Percentiles rank a stretch among this genome's conserved stretches.
Evolutionary conservation across 1,140 invertebrate species (phyloP).

Genomic region (Drosophila sproati): DNA sequence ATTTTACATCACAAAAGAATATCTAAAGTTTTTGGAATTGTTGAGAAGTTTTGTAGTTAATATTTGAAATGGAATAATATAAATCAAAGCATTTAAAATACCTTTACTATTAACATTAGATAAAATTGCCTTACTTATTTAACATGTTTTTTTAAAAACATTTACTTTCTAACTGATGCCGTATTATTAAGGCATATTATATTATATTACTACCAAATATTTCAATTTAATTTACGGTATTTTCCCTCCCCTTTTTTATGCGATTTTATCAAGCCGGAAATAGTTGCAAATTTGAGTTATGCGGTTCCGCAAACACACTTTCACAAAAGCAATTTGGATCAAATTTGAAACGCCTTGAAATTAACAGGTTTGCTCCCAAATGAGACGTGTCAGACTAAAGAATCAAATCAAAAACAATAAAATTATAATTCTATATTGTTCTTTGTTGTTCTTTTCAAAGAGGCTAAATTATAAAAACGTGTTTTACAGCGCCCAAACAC

Average conservation of each 20-base stretch:
- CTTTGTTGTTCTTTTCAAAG: slow-evolving; percentile 12
- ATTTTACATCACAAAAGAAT: slow-evolving; percentile 1
- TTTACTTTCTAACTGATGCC: too few species aligned
- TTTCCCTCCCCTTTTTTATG: neutral
- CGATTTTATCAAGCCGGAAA: slow-evolving; percentile 36
- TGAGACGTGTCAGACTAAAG: neutral
- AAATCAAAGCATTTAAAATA: too few species aligned
- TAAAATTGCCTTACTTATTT: too few species aligned
- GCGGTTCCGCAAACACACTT: slow-evolving; percentile 45
- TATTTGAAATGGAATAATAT: too few species aligned
- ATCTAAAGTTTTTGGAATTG: neutral
- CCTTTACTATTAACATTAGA: too few species aligned
- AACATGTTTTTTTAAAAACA: too few species aligned
- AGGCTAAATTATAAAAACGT: slow-evolving; percentile 26
- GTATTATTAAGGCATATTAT: neutral
- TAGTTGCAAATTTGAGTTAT: slow-evolving; percentile 21
- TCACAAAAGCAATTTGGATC: slow-evolving; percentile 40
- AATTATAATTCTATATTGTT: slow-evolving; percentile 1
- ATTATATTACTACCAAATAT: slow-evolving; percentile 19
- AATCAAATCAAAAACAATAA: neutral
- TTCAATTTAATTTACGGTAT: slow-evolving; percentile 10
- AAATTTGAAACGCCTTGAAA: slow-evolving; percentile 44
- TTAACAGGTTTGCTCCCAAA: slow-evolving; percentile 29
- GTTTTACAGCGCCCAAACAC: slow-evolving; percentile 19
- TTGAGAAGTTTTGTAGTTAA: neutral